Percentiles rank a stretch among this genome's conserved stretches.
Evolutionary conservation across 1,140 invertebrate genomes (phyloP).

Genomic region (Diuraphis noxia): DNA sequence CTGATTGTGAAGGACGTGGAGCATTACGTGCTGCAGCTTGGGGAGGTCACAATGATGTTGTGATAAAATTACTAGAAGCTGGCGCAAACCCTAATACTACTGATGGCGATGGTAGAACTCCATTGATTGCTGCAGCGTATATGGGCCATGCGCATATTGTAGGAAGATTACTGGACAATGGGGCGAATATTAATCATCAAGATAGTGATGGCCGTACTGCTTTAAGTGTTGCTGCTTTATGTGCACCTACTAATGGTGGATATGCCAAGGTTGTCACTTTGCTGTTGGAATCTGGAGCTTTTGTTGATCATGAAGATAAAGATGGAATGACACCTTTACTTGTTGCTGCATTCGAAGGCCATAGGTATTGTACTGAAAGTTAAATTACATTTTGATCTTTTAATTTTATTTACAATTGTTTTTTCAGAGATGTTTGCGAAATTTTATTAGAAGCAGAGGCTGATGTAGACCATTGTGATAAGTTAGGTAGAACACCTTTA

Average conservation of each 20-base stretch:
- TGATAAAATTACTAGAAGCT: slow-evolving; percentile 72
- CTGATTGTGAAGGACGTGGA: slow-evolving; percentile 74
- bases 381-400: neutral
- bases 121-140: slow-evolving; percentile 85
- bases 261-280: slow-evolving; percentile 74
- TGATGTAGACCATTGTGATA: slow-evolving; percentile 82
- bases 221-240: slow-evolving; percentile 88
- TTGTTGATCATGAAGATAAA: slow-evolving; percentile 85
- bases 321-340: slow-evolving; percentile 91
- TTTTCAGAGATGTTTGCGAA: slow-evolving; percentile 74
- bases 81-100: slow-evolving; percentile 66
- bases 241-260: slow-evolving; percentile 82
- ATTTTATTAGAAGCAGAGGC: slow-evolving; percentile 82
- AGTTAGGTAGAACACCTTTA: slow-evolving; percentile 76
- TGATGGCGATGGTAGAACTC: slow-evolving; percentile 84
- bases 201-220: slow-evolving; percentile 90
- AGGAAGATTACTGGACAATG: slow-evolving; percentile 78
- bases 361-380: slow-evolving; percentile 65
- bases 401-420: neutral
- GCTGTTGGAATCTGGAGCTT: slow-evolving; percentile 81
- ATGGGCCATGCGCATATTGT: slow-evolving; percentile 94
- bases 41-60: slow-evolving; percentile 74
- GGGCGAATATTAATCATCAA: slow-evolving; percentile 82
- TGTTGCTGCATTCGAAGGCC: slow-evolving; percentile 92
- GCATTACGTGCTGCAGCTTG: slow-evolving; percentile 81